Conservation (phyloP, 2,113 vertebrate genomes). For the Dascyllus trimaculatus region DNA sequence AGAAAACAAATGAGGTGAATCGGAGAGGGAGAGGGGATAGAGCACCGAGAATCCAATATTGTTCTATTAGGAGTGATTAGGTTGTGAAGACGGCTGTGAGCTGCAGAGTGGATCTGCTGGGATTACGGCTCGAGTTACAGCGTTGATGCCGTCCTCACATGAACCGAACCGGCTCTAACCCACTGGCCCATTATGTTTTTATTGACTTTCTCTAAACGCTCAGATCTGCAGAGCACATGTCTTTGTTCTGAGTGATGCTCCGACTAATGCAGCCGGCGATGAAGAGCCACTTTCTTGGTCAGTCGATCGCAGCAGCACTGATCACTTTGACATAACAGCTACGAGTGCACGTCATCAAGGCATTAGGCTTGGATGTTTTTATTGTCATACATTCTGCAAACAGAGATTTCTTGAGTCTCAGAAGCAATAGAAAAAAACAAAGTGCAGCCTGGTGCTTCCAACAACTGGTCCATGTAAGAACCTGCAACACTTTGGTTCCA, state of each 20-base stretch:
- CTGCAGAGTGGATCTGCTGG: slow-evolving; percentile 8
- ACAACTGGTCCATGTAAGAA: no score
- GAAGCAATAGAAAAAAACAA: no score
- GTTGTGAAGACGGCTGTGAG: slow-evolving; percentile 39
- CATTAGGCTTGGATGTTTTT: neutral
- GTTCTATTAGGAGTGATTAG: slow-evolving; percentile 55
- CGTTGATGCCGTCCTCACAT: slow-evolving; percentile 48
- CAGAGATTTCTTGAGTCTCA: no score
- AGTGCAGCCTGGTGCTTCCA: no score
- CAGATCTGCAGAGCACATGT: slow-evolving; percentile 13
- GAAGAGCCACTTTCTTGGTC: neutral
- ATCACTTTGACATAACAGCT: neutral
- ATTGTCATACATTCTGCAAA: no score
- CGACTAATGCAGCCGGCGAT: neutral
- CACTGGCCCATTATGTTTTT: slow-evolving; percentile 10
- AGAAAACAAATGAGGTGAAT: slow-evolving; percentile 37
- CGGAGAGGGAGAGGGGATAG: slow-evolving; percentile 28
- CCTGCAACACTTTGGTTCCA: no score
- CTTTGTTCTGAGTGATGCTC: slow-evolving; percentile 5
- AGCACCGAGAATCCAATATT: slow-evolving; percentile 36
- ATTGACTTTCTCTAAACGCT: neutral
- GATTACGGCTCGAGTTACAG: slow-evolving; percentile 38
- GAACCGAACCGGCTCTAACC: slow-evolving; percentile 42
- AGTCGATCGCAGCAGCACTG: neutral
- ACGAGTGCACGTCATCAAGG: no score